A percentile compares a stretch with the other conserved stretches of the same genome.
Conservation (phyloP, 1,140 invertebrate species). For the Tetranychus urticae region DNA sequence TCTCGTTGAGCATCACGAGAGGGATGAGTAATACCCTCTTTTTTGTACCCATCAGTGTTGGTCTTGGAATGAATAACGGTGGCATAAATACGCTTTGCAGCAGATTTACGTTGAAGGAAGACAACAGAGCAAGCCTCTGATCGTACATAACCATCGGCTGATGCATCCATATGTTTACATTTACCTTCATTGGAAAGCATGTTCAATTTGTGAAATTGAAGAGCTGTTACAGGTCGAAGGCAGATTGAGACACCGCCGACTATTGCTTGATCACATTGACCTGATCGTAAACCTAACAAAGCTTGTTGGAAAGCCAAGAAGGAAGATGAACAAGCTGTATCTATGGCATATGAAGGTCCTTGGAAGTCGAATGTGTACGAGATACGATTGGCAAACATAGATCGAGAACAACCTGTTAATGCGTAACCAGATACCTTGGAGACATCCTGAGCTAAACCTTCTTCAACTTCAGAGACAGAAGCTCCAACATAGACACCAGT, state of each 20-base stretch:
- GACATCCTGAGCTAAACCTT: constrained; percentile 34
- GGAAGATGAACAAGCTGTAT: constrained; percentile 29
- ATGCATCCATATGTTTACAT: constrained; percentile 31
- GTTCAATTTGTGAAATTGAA: constrained; percentile 25
- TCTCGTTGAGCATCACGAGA: constrained; percentile 16
- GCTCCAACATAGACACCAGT: constrained; percentile 79
- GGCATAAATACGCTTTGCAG: constrained; percentile 35
- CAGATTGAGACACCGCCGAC: constrained; percentile 27
- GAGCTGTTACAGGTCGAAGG: constrained; percentile 23
- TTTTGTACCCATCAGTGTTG: constrained; percentile 75
- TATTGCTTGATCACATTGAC: constrained; percentile 28
- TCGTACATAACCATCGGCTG: constrained; percentile 15
- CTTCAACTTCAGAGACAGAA: constrained; percentile 58
- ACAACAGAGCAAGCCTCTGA: constrained; percentile 61
- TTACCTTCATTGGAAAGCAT: constrained; percentile 28
- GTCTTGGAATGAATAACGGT: constrained; percentile 45
- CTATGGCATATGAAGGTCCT: constrained; percentile 29
- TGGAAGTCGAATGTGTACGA: constrained; percentile 78
- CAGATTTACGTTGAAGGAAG: constrained; percentile 46
- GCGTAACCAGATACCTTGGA: constrained; percentile 54
- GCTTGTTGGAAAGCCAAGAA: constrained; percentile 24
- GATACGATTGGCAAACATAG: constrained; percentile 88
- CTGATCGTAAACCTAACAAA: constrained; percentile 23
- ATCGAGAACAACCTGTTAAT: constrained; percentile 65
- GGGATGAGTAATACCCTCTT: constrained; percentile 40